A percentile compares a stretch with the other conserved stretches of the same genome.
These are phyloP conservation scores for Synanceia verrucosa DNA, from an alignment of 2,797 vertebrate genomes.

Conservation along the genomic window DNA sequence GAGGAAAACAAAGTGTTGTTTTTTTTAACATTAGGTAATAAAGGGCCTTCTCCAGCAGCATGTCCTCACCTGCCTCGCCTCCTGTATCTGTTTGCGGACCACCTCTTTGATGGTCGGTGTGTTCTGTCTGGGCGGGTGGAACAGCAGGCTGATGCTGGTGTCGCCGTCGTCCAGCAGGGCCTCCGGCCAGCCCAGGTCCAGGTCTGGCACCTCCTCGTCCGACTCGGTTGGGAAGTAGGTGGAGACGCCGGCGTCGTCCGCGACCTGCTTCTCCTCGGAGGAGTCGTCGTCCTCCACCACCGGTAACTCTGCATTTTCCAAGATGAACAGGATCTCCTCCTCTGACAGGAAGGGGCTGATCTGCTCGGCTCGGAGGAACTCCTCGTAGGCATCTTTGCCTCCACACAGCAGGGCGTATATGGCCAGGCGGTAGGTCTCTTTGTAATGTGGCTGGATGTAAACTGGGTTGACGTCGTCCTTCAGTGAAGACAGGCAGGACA, in stretches of 20 bases:
- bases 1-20: too few species aligned
- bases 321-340: constrained; percentile 87
- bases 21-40: too few species aligned
- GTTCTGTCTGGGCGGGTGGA: constrained; percentile 88
- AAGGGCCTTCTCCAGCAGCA: too few species aligned
- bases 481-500: constrained; percentile 87
- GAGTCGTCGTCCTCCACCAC: constrained; percentile 56
- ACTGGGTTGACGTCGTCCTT: constrained; percentile 77
- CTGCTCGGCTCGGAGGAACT: constrained; percentile 88
- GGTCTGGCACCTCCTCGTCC: constrained; percentile 90
- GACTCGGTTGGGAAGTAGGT: constrained; percentile 92
- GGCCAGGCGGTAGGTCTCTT: constrained; percentile 90
- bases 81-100: constrained; percentile 89
- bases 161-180: constrained; percentile 74
- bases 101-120: constrained; percentile 92
- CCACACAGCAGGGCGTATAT: constrained; percentile 89
- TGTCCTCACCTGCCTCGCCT: constrained; percentile 87
- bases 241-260: constrained; percentile 77
- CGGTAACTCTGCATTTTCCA: constrained; percentile 82
- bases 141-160: constrained; percentile 90
- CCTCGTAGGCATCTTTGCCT: constrained; percentile 88
- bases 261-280: constrained; percentile 53
- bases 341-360: constrained; percentile 89
- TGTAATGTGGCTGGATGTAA: constrained; percentile 91
- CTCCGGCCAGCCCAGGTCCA: constrained; percentile 92